Conservation (phyloP, 1,140 invertebrate species). For the Goniozus legneri region DNA sequence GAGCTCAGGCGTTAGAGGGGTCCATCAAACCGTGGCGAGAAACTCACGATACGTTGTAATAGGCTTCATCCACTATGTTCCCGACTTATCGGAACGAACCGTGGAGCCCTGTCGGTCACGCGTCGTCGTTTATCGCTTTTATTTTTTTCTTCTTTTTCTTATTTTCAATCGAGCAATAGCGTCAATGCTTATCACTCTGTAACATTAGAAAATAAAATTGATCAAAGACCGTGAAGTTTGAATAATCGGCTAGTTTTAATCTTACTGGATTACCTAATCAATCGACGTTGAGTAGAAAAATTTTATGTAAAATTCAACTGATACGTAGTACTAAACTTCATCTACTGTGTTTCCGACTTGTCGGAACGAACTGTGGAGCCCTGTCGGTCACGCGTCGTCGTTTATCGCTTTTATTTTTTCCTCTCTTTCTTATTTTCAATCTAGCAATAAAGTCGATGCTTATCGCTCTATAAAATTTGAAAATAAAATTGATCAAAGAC, state of each 20-base stretch:
- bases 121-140: constrained; percentile 5
- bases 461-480: too few species aligned
- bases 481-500: too few species aligned
- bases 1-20: too few species aligned
- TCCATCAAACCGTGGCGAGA: constrained; percentile 32
- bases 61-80: constrained; percentile 26
- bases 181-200: too few species aligned
- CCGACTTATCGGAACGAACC: constrained; percentile 31
- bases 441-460: too few species aligned
- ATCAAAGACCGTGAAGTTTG: too few species aligned
- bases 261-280: too few species aligned
- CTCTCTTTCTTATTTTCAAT: neutral
- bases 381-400: constrained; percentile 27
- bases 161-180: too few species aligned
- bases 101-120: constrained; percentile 32
- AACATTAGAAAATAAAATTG: too few species aligned
- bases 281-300: too few species aligned
- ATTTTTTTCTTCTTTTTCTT: neutral
- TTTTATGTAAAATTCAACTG: too few species aligned
- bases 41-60: constrained; percentile 30
- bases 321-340: constrained; percentile 33
- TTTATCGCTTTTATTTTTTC: neutral
- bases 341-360: constrained; percentile 26
- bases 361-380: constrained; percentile 31
- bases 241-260: too few species aligned